These are phyloP conservation scores for Schizopygopsis pylzovi DNA, from an alignment of 2,797 vertebrate genomes.

Conservation along the genomic window DNA sequence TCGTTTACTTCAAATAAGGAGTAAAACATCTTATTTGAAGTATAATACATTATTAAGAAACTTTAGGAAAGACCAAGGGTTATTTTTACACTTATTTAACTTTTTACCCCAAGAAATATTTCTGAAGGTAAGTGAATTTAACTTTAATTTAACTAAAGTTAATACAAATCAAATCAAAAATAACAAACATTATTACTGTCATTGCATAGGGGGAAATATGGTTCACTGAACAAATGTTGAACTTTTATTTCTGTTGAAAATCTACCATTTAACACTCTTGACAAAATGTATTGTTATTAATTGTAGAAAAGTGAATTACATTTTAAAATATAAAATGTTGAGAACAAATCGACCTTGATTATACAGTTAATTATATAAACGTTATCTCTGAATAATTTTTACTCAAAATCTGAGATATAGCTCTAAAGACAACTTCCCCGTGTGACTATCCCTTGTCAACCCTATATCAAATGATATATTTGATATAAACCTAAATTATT, in stretches of 20 bases:
- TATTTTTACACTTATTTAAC: too few species aligned
- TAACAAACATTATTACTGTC: too few species aligned
- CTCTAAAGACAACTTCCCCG: neutral
- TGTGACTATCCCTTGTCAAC: neutral
- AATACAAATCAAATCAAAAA: too few species aligned
- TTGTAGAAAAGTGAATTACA: neutral
- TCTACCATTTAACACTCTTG: neutral
- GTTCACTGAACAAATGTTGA: neutral
- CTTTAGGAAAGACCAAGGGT: too few species aligned
- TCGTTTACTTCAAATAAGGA: too few species aligned
- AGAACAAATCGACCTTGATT: neutral
- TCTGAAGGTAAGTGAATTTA: too few species aligned
- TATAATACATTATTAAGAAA: too few species aligned
- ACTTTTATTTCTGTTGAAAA: neutral
- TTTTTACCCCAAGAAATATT: too few species aligned
- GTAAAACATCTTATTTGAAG: too few species aligned
- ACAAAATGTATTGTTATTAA: neutral
- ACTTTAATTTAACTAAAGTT: too few species aligned
- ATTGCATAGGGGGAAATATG: too few species aligned
- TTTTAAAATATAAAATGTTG: neutral
- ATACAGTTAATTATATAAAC: too few species aligned
- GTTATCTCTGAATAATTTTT: neutral
- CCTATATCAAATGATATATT: neutral
- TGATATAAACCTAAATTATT: neutral
- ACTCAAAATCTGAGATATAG: neutral